These are phyloP conservation scores for Tineola bisselliella DNA, from an alignment of 2,888 invertebrate genomes.

Conservation along the genomic window DNA sequence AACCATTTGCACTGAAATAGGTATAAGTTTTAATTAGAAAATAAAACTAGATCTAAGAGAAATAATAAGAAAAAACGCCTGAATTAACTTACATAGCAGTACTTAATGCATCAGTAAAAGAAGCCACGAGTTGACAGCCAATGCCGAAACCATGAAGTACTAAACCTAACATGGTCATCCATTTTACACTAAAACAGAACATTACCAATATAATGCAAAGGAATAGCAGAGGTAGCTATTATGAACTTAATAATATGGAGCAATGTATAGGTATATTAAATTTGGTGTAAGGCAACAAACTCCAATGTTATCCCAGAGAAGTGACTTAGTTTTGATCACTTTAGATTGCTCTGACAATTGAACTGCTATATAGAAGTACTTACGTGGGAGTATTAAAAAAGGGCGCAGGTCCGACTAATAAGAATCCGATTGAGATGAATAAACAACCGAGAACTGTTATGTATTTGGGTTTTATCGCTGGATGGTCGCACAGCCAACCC, in stretches of 20 bases:
- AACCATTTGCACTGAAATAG: slow-evolving; percentile 71
- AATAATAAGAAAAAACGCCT: background rate
- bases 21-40: too few relatives aligned
- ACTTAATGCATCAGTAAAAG: slow-evolving; percentile 84
- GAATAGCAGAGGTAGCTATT: too few relatives aligned
- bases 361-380: slow-evolving; percentile 23
- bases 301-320: too few relatives aligned
- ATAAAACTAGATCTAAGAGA: background rate
- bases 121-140: slow-evolving; percentile 84
- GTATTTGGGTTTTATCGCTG: slow-evolving; percentile 71
- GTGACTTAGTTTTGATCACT: too few relatives aligned
- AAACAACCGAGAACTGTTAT: slow-evolving; percentile 74
- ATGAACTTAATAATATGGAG: too few relatives aligned
- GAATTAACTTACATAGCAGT: slow-evolving; percentile 76
- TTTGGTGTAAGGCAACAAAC: too few relatives aligned
- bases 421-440: slow-evolving; percentile 74
- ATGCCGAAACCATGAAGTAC: slow-evolving; percentile 85
- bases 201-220: too few relatives aligned
- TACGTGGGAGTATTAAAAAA: slow-evolving; percentile 74
- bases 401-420: slow-evolving; percentile 83
- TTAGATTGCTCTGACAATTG: background rate
- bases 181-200: slow-evolving; percentile 58
- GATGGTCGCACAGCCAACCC: slow-evolving; percentile 83
- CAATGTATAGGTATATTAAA: too few relatives aligned
- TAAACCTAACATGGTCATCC: slow-evolving; percentile 75